These are phyloP conservation scores for Pteruthius melanotis DNA, from an alignment of 2,113 vertebrate species.

Conservation along the genomic window DNA sequence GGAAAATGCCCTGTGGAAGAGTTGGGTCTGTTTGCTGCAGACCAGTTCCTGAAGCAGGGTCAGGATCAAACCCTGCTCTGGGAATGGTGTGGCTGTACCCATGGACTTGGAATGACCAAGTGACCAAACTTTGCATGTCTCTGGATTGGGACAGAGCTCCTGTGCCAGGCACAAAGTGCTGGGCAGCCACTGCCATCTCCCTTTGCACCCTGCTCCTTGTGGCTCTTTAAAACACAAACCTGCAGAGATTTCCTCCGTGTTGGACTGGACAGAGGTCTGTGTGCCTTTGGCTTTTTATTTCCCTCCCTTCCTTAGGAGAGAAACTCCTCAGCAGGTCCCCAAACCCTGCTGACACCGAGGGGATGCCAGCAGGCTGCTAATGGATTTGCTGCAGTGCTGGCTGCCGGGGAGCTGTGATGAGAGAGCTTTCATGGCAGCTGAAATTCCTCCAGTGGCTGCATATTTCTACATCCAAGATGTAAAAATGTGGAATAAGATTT, in stretches of 20 bases:
- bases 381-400: constrained; percentile 31
- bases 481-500: constrained; percentile 42
- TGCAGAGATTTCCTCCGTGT: fast-evolving
- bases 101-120: background rate
- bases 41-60: background rate
- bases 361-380: constrained; percentile 20
- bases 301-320: background rate
- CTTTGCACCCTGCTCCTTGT: background rate
- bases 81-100: background rate
- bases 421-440: constrained; percentile 39
- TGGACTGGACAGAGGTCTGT: background rate
- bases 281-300: background rate
- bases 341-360: background rate
- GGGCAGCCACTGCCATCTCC: background rate
- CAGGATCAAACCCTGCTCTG: background rate
- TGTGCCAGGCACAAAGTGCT: fast-evolving
- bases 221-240: background rate
- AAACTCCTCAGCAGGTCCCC: background rate
- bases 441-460: constrained; percentile 6
- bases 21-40: background rate
- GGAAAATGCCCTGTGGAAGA: background rate
- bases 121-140: background rate
- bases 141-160: background rate
- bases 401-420: background rate
- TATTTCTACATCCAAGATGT: background rate